phyloP scores from a whole-genome alignment of 2,797 vertebrate species.

The Xenopus petersii region DNA sequence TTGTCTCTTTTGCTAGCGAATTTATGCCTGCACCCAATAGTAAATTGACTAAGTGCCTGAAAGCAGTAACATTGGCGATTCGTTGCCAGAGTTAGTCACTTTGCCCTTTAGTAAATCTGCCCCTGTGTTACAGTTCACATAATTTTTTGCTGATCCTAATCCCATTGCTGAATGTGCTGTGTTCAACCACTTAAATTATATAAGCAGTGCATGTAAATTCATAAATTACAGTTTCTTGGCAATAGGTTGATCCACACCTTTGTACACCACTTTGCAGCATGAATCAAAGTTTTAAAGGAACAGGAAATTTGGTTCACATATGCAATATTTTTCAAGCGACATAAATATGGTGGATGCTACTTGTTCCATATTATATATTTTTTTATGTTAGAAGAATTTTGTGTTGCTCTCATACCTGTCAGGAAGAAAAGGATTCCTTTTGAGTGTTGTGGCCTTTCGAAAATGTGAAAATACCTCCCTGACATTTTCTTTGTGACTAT shows the following conservation, averaged over 20 bases:
- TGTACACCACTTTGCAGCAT: not conserved
- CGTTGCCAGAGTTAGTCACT: too few species aligned
- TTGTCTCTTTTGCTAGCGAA: too few species aligned
- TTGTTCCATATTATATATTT: slow-evolving; percentile 23
- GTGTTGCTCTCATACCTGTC: slow-evolving; percentile 3
- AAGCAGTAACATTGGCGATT: too few species aligned
- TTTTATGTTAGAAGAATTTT: slow-evolving; percentile 23
- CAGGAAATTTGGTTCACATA: accelerated
- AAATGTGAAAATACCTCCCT: slow-evolving; percentile 50
- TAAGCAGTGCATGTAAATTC: slow-evolving; percentile 1
- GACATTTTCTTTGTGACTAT: slow-evolving; percentile 49
- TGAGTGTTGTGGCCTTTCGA: slow-evolving; percentile 50
- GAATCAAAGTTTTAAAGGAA: slow-evolving; percentile 13
- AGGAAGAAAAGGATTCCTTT: slow-evolving; percentile 26
- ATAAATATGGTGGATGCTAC: slow-evolving; percentile 16
- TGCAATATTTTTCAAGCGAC: not conserved
- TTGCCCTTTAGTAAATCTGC: too few species aligned
- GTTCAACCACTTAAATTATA: slow-evolving; percentile 3
- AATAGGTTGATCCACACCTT: slow-evolving; percentile 6
- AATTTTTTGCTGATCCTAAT: slow-evolving; percentile 11
- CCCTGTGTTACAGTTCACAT: slow-evolving; percentile 1
- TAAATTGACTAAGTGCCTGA: too few species aligned
- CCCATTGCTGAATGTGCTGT: slow-evolving; percentile 14
- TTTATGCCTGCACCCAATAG: too few species aligned
- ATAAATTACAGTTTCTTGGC: slow-evolving; percentile 1